A percentile compares a stretch with the other conserved stretches of the same genome.
Conservation (phyloP, 1,140 invertebrate genomes). For the Chironomus tepperi region DNA sequence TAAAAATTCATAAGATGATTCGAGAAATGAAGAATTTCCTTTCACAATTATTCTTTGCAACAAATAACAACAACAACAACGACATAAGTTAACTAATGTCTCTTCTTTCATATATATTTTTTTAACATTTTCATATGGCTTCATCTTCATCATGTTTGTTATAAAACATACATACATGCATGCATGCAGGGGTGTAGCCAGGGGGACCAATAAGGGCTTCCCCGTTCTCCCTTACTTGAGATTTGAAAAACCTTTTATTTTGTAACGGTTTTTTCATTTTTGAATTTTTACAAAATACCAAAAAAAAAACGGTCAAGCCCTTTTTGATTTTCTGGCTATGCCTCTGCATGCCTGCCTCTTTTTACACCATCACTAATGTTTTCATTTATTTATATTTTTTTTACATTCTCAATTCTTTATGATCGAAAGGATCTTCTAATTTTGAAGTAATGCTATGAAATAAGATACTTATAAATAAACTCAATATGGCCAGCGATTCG, state of each 20-base stretch:
- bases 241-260: too few species aligned
- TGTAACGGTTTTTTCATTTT: too few species aligned
- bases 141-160: not conserved
- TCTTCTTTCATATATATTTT: not conserved
- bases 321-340: too few species aligned
- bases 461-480: not conserved
- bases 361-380: not conserved
- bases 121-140: slow-evolving; percentile 4
- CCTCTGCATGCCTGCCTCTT: too few species aligned
- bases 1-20: slow-evolving; percentile 14
- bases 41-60: not conserved
- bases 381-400: not conserved
- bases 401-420: not conserved
- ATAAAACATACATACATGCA: not conserved
- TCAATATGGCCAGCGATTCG: slow-evolving; percentile 57
- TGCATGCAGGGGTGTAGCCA: too few species aligned
- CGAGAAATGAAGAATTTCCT: slow-evolving; percentile 13
- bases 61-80: not conserved
- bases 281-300: too few species aligned
- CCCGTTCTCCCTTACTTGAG: too few species aligned
- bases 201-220: too few species aligned
- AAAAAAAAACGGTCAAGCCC: too few species aligned
- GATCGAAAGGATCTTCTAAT: not conserved
- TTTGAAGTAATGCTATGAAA: not conserved
- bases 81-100: slow-evolving; percentile 8